Evolutionary conservation across 2,113 vertebrate genomes (phyloP).

Genomic region (Anoplopoma fimbria): DNA sequence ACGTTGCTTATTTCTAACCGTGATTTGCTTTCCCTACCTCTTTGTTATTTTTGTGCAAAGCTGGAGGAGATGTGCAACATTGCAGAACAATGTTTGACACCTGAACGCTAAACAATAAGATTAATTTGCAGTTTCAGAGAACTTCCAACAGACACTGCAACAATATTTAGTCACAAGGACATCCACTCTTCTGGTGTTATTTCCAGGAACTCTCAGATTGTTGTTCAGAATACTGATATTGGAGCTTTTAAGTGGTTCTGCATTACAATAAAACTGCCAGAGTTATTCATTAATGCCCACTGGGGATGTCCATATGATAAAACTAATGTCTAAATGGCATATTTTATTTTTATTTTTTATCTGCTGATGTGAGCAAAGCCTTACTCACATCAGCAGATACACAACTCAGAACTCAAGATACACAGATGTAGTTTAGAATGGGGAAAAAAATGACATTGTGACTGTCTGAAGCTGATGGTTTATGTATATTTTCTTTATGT

Average conservation of each 20-base stretch:
- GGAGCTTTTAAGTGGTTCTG: neutral
- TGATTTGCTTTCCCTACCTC: neutral
- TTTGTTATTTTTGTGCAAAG: neutral
- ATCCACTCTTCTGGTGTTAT: neutral
- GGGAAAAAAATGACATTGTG: neutral
- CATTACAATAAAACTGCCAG: neutral
- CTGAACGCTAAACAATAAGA: neutral
- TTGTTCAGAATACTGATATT: neutral
- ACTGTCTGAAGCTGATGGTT: neutral
- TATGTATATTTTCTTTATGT: neutral
- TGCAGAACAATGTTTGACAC: neutral
- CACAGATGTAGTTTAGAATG: neutral
- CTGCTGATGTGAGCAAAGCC: too few relatives aligned
- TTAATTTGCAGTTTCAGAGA: neutral
- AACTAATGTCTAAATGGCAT: neutral
- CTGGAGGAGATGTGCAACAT: neutral
- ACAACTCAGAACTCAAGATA: neutral
- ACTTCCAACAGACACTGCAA: neutral
- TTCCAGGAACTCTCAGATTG: neutral
- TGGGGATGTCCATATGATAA: neutral
- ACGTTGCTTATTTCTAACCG: neutral
- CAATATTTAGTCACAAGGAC: neutral
- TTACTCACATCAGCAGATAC: neutral
- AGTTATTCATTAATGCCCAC: neutral
- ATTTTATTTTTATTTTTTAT: too few relatives aligned